Percentiles rank a stretch among this genome's conserved stretches.
Conservation (phyloP, 2,888 invertebrate species). For the Neocrepidodera transversa region DNA sequence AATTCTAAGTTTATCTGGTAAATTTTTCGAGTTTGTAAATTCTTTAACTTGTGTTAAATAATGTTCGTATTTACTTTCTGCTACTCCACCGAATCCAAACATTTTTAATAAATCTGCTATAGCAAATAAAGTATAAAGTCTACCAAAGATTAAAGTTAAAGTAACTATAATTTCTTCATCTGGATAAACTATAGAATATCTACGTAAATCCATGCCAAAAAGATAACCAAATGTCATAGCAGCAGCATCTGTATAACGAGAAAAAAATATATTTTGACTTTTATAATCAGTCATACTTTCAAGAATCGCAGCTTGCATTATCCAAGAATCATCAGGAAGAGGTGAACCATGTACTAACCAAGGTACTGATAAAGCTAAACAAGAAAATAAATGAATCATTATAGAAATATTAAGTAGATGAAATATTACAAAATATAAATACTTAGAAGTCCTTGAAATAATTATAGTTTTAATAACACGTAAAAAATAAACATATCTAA, state of each 20-base stretch:
- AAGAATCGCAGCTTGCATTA: no score
- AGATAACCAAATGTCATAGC: no score
- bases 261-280: no score
- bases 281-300: no score
- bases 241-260: no score
- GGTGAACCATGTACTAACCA: no score
- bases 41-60: conserved; percentile 62
- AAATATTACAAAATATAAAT: neutral
- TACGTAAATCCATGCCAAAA: no score
- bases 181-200: no score
- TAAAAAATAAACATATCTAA: conserved; percentile 9
- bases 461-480: neutral
- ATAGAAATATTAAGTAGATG: neutral
- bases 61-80: conserved; percentile 59
- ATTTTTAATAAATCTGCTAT: conserved; percentile 46
- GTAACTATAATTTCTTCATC: no score
- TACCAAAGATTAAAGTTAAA: conserved; percentile 43
- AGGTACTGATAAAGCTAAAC: neutral
- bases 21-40: conserved; percentile 64
- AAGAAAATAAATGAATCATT: conserved; percentile 8
- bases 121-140: conserved; percentile 46
- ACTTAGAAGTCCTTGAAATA: neutral
- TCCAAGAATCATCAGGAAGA: no score
- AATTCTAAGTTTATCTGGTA: conserved; percentile 60
- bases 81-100: conserved; percentile 50